Base-by-base conservation (phyloP, 2,888 invertebrate species). In the Furcula furcula region DNA sequence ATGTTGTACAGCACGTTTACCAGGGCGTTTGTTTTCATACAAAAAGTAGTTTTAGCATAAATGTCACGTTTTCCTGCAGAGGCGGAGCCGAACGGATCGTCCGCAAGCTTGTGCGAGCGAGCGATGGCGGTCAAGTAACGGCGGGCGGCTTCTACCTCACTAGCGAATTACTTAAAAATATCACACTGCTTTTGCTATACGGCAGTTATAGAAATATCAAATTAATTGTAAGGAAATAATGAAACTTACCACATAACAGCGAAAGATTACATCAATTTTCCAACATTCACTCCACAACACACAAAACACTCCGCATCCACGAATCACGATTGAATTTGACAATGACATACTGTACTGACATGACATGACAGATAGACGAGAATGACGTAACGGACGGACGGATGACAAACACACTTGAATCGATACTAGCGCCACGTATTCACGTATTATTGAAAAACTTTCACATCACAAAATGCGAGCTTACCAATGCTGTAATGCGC, bases 51-150 rank as follows among this genome's bases (percentile, higher is more conserved):
- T 34, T 48, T 38, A 43, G 38, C 32, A 41, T 37, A 56, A 51
- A 55, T 61, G 58, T 68, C 67, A 73, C 64, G 65, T 64, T 69
- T 56, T 46, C 48, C 57, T 62, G 61, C 58, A 70, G 73, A 83
- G 84, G 84, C 72, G 83, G 79, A 77, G 81, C 69, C 79, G 72
- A 63, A 54, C 55, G 56, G 44, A 46, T 60, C 63, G 66, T 65
- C 67, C 66, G 65, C 67, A 70, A 68, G 79, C 80, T 80, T 76
- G 78, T 77, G 78, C 78, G 83, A 86, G 88, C 87, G 88, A 78
- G 78, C 78, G 83, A 86, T 89, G 88, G 88, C 88, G 88, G 87
- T 87, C 82, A 82, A 82, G 76, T 80, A 85, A 84, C 83, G 85
- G 83, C 80, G 73, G 85, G 83, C 80, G 73, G 68, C 64, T 54